Conservation (phyloP, 2,797 vertebrate genomes). For the Phalanger gymnotis region DNA sequence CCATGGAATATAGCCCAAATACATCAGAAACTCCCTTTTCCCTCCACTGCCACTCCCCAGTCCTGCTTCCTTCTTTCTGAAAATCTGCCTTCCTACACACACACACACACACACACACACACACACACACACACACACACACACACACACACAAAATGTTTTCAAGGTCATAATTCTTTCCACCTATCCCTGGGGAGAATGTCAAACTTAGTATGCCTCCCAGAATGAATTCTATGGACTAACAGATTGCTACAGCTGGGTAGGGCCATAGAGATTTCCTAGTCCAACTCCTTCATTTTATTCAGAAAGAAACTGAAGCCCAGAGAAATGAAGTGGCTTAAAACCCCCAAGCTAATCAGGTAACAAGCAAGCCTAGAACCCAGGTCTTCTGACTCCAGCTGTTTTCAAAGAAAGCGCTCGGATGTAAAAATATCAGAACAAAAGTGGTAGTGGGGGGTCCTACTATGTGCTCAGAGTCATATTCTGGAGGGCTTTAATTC, state of each 20-base stretch:
- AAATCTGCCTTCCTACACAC: conserved; percentile 27
- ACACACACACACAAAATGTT: conserved; percentile 56
- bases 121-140: neutral
- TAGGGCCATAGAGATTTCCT: neutral
- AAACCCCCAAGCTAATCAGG: neutral
- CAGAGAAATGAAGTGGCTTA: neutral
- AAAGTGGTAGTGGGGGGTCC: neutral
- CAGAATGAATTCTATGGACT: conserved; percentile 64
- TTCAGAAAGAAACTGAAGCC: neutral
- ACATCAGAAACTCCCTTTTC: neutral
- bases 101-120: conserved; percentile 32
- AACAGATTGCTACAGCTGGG: conserved; percentile 7
- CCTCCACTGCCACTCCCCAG: neutral
- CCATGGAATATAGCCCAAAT: neutral
- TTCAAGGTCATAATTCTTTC: conserved; percentile 68
- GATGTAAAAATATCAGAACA: neutral
- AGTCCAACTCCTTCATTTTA: neutral
- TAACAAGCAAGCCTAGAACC: neutral
- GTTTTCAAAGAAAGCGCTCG: neutral
- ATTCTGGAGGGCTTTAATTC: neutral
- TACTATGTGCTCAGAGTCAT: neutral
- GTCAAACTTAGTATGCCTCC: conserved; percentile 36
- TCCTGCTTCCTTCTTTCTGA: neutral
- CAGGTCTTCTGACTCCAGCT: neutral
- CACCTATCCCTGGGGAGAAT: conserved; percentile 62